Evolutionary conservation across 2,113 vertebrate genomes (phyloP), one percentile per base, ranked within the genome.

Genomic region (Argyrosomus japonicus): DNA sequence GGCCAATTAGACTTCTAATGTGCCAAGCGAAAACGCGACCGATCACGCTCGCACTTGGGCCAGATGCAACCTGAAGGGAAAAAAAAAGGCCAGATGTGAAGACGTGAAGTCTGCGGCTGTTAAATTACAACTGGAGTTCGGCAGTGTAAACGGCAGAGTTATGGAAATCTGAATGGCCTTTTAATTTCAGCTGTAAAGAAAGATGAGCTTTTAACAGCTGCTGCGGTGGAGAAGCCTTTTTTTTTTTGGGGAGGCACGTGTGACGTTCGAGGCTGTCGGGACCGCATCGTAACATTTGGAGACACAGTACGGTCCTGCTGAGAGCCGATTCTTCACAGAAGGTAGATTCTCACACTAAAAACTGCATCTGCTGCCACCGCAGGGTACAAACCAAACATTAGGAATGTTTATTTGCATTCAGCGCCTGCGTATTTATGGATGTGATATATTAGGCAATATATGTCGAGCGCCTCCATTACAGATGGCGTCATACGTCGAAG

Each of bases 1-100:
- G 87, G 84, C 83, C 90, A 84, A 92, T 94, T 91, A 90, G 81
- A 25, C 89, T 68, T 25, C 77, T 76, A 86, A 86, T 76, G 81
- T 4, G 27, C 54, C 75, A 23, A 67, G 43, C 11, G 29, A 78
- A 82, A 78, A 81, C 9, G 23, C 43, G 65, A 43, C 76, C 75
- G 43, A 82, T 88, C 72, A 85, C 63, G 45, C 62, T 27, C 83
- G 43, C 25, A 40, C 8, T 40, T 18, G 0, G 62, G 75, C 87
- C 86, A 86, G 78, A 85, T 82, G 85, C 21, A 58, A 79, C 61
- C 58, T 25, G 65, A 61, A 87, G 83, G 78, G 75, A 14, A 9
- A 40, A 9, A 40, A 40, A 40, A 40, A 60, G 56, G 79, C 85
- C 89, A 86, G 84, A 91, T 90, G 89, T 81, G 87, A 58, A 54